Conservation (phyloP, 1,140 invertebrate species). For the Samia ricini region DNA sequence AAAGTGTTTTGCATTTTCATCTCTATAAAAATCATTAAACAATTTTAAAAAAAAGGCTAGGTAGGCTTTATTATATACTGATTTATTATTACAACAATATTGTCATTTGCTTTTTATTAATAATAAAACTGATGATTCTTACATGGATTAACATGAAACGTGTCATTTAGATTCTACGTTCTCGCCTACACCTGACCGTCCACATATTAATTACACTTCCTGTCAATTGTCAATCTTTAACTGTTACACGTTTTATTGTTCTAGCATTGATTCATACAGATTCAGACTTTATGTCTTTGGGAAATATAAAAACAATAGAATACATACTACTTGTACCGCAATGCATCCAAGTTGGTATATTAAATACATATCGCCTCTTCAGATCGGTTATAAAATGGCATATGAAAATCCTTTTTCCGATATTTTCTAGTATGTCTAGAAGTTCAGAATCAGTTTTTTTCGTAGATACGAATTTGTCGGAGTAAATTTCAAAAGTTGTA, state of each 20-base stretch:
- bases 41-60: no score
- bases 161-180: conserved; percentile 1
- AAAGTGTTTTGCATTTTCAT: no score
- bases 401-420: no score
- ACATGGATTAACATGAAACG: neutral
- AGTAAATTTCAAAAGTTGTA: no score
- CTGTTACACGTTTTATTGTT: conserved; percentile 22
- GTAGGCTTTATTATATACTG: no score
- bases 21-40: no score
- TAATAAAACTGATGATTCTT: neutral
- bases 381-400: no score
- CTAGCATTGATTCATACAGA: conserved; percentile 11
- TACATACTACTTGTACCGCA: conserved; percentile 19
- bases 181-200: conserved; percentile 21
- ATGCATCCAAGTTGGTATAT: conserved; percentile 13
- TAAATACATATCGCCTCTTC: neutral
- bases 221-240: conserved; percentile 17
- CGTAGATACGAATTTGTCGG: no score
- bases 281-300: neutral
- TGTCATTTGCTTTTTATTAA: neutral
- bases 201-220: conserved; percentile 21
- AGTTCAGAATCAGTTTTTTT: no score
- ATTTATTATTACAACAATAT: neutral
- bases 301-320: conserved; percentile 13
- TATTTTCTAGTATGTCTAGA: no score